phyloP scores from a whole-genome alignment of 64 coral and sea anemone genomes.

The Montipora efflorescens region DNA sequence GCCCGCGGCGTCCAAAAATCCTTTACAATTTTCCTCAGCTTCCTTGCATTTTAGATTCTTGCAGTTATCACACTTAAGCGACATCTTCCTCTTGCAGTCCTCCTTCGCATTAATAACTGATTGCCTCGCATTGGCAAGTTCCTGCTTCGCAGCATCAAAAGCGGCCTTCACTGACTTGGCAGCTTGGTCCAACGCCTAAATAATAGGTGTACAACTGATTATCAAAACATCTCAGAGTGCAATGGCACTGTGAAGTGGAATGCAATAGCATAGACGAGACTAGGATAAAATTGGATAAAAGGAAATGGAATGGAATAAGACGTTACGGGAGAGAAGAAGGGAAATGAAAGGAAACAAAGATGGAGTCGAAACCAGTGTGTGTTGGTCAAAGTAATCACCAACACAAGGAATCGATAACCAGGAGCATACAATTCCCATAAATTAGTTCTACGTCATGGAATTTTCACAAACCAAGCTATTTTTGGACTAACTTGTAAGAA shows the following conservation, averaged over 20 bases:
- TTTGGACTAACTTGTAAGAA: no score
- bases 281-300: no score
- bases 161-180: constrained; percentile 82
- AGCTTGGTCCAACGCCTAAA: constrained; percentile 83
- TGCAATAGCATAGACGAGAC: background rate
- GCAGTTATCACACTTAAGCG: constrained; percentile 90
- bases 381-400: no score
- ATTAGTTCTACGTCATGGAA: no score
- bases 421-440: no score
- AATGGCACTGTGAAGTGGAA: no score
- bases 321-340: no score
- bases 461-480: no score
- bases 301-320: no score
- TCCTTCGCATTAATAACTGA: constrained; percentile 73
- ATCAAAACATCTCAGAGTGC: background rate
- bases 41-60: constrained; percentile 83
- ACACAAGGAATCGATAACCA: no score
- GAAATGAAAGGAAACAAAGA: no score
- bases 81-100: constrained; percentile 92
- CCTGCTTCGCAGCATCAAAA: constrained; percentile 87
- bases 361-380: no score
- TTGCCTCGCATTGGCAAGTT: constrained; percentile 67
- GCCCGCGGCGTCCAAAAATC: constrained; percentile 81
- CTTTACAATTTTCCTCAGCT: constrained; percentile 88
- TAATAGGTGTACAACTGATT: background rate